Conservation (phyloP, 2,797 vertebrate genomes). For the Halcyon smyrnensis region DNA sequence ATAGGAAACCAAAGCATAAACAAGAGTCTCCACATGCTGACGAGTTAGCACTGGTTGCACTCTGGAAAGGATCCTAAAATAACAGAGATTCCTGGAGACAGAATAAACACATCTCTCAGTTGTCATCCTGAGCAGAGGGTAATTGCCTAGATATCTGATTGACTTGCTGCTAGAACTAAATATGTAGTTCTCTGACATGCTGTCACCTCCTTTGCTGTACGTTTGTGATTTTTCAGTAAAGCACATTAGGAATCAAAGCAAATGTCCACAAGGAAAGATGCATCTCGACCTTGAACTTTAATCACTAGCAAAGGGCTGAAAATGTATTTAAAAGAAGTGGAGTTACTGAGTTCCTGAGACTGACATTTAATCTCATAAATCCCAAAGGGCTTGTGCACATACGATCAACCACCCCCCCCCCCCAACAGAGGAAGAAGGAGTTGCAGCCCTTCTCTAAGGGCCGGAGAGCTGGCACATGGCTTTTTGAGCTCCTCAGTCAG, state of each 20-base stretch:
- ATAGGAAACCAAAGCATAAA: constrained; percentile 70
- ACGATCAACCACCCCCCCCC: fast-evolving
- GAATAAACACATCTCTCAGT: constrained; percentile 72
- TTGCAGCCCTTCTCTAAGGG: not conserved
- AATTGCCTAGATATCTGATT: constrained; percentile 69
- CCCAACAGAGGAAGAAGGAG: fast-evolving
- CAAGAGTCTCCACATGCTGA: constrained; percentile 67
- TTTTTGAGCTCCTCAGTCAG: not conserved
- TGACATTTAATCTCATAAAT: not conserved
- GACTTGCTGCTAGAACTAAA: constrained; percentile 63
- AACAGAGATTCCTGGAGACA: constrained; percentile 70
- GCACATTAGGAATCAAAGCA: constrained; percentile 56
- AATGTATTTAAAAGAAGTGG: not conserved
- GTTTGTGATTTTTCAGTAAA: constrained; percentile 33
- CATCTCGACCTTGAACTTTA: constrained; percentile 51
- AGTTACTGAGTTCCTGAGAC: constrained; percentile 37
- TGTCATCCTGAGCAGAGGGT: constrained; percentile 63
- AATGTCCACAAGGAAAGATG: constrained; percentile 60
- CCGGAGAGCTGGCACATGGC: fast-evolving
- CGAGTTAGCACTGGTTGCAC: constrained; percentile 66
- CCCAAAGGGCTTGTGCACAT: not conserved
- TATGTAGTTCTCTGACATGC: constrained; percentile 56
- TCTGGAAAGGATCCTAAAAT: constrained; percentile 69
- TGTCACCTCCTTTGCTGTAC: constrained; percentile 19
- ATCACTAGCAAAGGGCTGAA: constrained; percentile 6